Conservation (phyloP, 1,140 invertebrate genomes). For the Nomia melanderi region DNA sequence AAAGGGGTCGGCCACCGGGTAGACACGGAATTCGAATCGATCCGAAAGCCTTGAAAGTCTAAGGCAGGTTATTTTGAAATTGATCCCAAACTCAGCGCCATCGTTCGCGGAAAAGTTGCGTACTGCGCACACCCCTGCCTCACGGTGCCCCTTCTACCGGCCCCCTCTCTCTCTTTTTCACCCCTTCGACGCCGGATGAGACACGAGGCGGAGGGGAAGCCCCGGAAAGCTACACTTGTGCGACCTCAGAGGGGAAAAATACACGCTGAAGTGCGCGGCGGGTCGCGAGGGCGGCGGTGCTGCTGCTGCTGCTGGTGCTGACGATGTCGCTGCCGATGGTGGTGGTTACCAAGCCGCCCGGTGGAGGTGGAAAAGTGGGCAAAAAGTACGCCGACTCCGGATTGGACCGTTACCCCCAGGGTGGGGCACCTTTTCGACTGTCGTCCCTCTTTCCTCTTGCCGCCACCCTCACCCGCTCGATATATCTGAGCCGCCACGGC, state of each 20-base stretch:
- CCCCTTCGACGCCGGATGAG: slow-evolving; percentile 58
- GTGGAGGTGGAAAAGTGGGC: slow-evolving; percentile 67
- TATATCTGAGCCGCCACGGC: slow-evolving; percentile 4
- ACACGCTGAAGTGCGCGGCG: slow-evolving; percentile 71
- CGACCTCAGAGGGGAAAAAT: slow-evolving; percentile 81
- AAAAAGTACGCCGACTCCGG: slow-evolving; percentile 74
- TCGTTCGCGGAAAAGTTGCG: slow-evolving; percentile 78
- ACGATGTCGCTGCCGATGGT: slow-evolving; percentile 16
- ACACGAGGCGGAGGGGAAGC: slow-evolving; percentile 40
- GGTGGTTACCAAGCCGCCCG: neutral
- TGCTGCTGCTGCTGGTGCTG: slow-evolving; percentile 25
- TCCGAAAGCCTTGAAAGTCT: slow-evolving; percentile 77
- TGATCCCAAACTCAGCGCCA: slow-evolving; percentile 77
- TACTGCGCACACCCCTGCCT: slow-evolving; percentile 78
- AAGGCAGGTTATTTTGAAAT: slow-evolving; percentile 79
- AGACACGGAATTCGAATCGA: slow-evolving; percentile 67
- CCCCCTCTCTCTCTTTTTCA: slow-evolving; percentile 61
- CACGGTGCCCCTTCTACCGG: slow-evolving; percentile 66
- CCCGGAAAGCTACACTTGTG: slow-evolving; percentile 67
- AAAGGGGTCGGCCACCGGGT: slow-evolving; percentile 13
- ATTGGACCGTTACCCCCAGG: slow-evolving; percentile 74
- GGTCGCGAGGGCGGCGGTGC: slow-evolving; percentile 66
- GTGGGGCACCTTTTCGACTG: slow-evolving; percentile 72
- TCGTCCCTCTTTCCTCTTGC: slow-evolving; percentile 45
- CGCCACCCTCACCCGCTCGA: slow-evolving; percentile 18